Conservation (phyloP, 2,888 invertebrate species). For the Sisyra terminalis region DNA sequence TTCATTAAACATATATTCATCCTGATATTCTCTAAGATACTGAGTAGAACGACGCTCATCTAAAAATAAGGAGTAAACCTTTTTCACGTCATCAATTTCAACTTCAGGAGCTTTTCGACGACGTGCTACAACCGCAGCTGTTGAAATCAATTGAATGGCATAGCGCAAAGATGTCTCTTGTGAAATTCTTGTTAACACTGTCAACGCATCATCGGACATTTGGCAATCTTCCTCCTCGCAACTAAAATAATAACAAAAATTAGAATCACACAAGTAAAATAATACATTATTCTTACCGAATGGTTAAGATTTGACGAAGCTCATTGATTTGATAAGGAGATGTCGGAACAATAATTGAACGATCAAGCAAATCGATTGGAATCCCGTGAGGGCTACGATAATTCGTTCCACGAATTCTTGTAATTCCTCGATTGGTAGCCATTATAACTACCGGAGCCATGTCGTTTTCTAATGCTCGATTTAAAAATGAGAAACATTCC, state of each 20-base stretch:
- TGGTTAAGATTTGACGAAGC: constrained; percentile 79
- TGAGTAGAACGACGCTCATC: constrained; percentile 89
- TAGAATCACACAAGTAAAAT: constrained; percentile 1
- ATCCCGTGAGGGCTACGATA: constrained; percentile 94
- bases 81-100: constrained; percentile 77
- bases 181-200: constrained; percentile 83
- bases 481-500: constrained; percentile 96
- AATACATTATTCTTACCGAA: constrained; percentile 40
- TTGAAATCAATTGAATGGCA: constrained; percentile 94
- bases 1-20: constrained; percentile 87
- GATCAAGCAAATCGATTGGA: constrained; percentile 87
- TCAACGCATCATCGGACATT: constrained; percentile 78
- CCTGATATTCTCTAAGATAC: constrained; percentile 88
- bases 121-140: constrained; percentile 83
- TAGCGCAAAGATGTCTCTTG: constrained; percentile 88
- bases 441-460: constrained; percentile 96
- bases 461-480: constrained; percentile 91
- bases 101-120: constrained; percentile 78
- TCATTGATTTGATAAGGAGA: constrained; percentile 77
- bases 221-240: constrained; percentile 98
- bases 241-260: constrained; percentile 36
- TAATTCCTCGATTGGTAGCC: constrained; percentile 95
- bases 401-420: constrained; percentile 85
- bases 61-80: constrained; percentile 86
- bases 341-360: constrained; percentile 90